phyloP scores from a whole-genome alignment of 2,113 vertebrate species.

The Epinephelus moara region DNA sequence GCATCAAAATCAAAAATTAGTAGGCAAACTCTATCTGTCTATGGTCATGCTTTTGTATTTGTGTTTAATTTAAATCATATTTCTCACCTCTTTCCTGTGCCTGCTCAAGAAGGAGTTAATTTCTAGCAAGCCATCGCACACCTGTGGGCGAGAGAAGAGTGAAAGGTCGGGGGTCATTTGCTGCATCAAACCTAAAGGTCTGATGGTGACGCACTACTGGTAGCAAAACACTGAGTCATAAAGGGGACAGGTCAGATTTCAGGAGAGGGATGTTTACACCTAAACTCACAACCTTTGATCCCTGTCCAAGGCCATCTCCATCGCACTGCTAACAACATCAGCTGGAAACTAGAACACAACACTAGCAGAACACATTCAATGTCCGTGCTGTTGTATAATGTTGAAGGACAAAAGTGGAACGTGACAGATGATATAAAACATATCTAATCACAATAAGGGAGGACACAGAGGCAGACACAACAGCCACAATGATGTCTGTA shows the following conservation, averaged over 20 bases:
- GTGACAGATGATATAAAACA: background rate
- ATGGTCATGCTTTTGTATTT: background rate
- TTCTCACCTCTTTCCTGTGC: conserved; percentile 84
- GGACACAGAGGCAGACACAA: background rate
- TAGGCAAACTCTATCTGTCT: background rate
- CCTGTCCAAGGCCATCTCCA: background rate
- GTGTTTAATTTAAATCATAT: background rate
- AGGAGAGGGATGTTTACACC: conserved; percentile 35
- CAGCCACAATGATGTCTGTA: background rate
- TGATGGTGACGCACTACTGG: background rate
- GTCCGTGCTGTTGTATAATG: background rate
- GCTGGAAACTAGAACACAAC: background rate
- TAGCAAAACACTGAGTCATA: background rate
- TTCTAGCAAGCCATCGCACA: conserved; percentile 91
- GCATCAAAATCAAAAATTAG: background rate
- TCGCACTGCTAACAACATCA: background rate
- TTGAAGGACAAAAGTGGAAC: background rate
- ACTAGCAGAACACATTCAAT: background rate
- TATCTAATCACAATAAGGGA: background rate
- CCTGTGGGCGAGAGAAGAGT: conserved; percentile 49
- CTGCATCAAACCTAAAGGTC: background rate
- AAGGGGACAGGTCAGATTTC: background rate
- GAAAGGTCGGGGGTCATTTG: background rate
- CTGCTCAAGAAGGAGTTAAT: conserved; percentile 90
- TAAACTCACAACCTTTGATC: conserved; percentile 42